Evolutionary conservation across 1,140 invertebrate genomes (phyloP).

Genomic region (Anoplophora glabripennis): DNA sequence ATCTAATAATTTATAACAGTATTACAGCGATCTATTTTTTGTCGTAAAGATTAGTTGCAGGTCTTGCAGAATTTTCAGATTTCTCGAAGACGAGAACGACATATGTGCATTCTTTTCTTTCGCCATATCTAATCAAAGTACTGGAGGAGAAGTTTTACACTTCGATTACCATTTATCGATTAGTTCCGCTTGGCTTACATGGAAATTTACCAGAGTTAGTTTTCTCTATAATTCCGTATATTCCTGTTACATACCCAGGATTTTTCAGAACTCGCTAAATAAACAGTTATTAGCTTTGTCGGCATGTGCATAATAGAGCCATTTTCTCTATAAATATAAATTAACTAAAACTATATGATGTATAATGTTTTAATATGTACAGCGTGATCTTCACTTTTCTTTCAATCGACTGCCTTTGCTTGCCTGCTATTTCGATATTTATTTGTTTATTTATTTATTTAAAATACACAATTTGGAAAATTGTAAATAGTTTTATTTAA

Average conservation of each 20-base stretch:
- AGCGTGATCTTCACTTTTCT: no score
- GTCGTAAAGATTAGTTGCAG: no score
- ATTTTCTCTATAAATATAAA: conserved; percentile 1
- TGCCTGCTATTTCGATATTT: no score
- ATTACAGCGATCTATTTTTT: no score
- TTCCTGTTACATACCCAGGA: neutral
- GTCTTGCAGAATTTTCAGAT: no score
- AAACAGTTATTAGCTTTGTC: neutral
- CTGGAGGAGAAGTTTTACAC: neutral
- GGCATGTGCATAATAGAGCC: neutral
- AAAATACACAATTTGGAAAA: no score
- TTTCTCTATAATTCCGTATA: neutral
- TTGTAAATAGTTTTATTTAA: no score
- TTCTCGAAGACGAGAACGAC: no score
- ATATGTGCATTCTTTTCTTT: neutral
- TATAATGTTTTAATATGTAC: neutral
- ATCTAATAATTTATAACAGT: no score
- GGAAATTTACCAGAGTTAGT: neutral
- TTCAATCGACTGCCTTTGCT: no score
- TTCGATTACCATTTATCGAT: neutral
- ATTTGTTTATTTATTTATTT: no score
- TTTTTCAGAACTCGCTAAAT: neutral
- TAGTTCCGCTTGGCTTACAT: neutral
- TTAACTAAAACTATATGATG: neutral
- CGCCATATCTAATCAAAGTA: neutral